Evolutionary conservation across 2,797 vertebrate species (phyloP), one percentile per base, ranked within the genome.

Genomic region (Myotis pilosus): DNA sequence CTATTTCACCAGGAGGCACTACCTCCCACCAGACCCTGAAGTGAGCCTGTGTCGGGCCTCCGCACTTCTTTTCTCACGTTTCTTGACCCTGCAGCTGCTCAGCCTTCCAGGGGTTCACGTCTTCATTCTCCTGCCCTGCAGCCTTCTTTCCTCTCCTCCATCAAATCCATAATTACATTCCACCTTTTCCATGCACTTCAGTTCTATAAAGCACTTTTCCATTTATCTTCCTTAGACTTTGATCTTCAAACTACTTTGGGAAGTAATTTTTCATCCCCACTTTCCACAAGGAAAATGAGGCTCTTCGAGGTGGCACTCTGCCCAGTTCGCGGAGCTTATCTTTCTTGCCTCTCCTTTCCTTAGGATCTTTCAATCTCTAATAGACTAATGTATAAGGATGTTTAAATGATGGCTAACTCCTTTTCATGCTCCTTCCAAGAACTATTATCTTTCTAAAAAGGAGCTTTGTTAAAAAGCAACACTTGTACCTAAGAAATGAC

Each of bases 11-110:
- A 74, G 13, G 20, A 64, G 80, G 72, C 36, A 30, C 10, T n/a
- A 30, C 15, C 20, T n/a, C 33, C 53, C 53, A n/a, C 13, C 76
- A 53, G 17, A 2, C 0, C 23, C 10, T 4, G 68, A 85, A 30
- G n/a, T 8, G 9, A 76, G 25, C 0, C 0, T 23, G 11, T n/a
- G 5, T 15, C 44, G 15, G 16, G 28, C 15, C 36, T 8, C 25
- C 33, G 74, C 66, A 6, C 22, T 57, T 55, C 12, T 30, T 49
- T n/a, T 13, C 8, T 44, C 36, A 53, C 6, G 38, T 51, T 64
- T 68, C 51, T 64, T 23, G 23, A 75, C 15, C 17, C 25, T 4
- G 2, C 0, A 17, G 81, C 51, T 30, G 17, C 51, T 68, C 74
- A 19, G 19, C 6, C 8, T 25, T 20, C 11, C 10, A 15, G 30